Conservation (phyloP, 2,797 vertebrate species). For the Naso thynnoides region DNA sequence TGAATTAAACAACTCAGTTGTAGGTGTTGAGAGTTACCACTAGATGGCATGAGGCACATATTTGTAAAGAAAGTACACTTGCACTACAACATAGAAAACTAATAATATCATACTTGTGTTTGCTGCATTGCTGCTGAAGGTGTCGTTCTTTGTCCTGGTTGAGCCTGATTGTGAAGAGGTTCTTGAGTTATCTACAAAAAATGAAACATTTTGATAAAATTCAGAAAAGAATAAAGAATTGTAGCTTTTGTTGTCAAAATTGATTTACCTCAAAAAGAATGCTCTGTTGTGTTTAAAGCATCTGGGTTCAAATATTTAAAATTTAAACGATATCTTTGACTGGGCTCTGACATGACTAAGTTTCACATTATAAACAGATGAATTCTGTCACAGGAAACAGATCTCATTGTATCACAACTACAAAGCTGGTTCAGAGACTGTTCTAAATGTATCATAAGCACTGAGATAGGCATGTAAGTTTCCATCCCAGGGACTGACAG, state of each 20-base stretch:
- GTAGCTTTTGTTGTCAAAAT: too few relatives aligned
- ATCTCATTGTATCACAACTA: conserved; percentile 21
- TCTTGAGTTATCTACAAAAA: conserved; percentile 26
- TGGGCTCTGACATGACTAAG: background rate
- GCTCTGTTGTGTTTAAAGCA: too few relatives aligned
- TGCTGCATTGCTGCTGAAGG: conserved; percentile 18
- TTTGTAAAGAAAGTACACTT: background rate
- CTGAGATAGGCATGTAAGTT: conserved; percentile 1
- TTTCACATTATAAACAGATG: conserved; percentile 13
- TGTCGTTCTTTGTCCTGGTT: conserved; percentile 31
- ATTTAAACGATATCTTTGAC: too few relatives aligned
- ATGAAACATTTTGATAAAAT: background rate
- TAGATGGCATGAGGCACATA: conserved; percentile 49
- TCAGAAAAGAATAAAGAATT: too few relatives aligned
- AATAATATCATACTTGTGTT: conserved; percentile 49
- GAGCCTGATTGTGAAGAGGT: conserved; percentile 18
- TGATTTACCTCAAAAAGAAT: too few relatives aligned
- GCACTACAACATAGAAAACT: background rate
- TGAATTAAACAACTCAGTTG: background rate
- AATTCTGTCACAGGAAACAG: conserved; percentile 59
- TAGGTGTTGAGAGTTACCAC: conserved; percentile 30
- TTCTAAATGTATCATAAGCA: conserved; percentile 2
- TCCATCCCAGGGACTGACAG: background rate
- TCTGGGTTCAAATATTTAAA: background rate
- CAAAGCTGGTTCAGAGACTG: conserved; percentile 14